A percentile compares a stretch with the other conserved stretches of the same genome.
These are phyloP conservation scores for Recurvirostra avosetta DNA, from an alignment of 2,113 vertebrate species.

Conservation along the genomic window DNA sequence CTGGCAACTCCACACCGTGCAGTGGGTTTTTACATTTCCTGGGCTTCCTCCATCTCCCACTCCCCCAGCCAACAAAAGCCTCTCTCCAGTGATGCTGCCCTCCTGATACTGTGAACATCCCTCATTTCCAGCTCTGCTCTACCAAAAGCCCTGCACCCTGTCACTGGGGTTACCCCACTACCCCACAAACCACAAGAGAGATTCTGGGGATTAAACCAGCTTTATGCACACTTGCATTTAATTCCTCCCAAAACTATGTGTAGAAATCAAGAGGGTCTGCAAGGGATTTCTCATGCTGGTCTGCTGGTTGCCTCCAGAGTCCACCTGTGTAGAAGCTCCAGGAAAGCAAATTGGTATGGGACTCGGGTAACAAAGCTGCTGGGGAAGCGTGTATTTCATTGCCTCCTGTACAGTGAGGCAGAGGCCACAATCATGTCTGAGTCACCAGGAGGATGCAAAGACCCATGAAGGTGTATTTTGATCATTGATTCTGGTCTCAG, in stretches of 20 bases:
- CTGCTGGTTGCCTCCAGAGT: background rate
- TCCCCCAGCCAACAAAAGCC: background rate
- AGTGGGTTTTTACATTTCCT: background rate
- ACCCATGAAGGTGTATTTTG: background rate
- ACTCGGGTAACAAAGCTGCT: background rate
- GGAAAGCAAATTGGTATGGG: background rate
- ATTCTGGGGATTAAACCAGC: background rate
- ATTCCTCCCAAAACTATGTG: background rate
- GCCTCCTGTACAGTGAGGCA: background rate
- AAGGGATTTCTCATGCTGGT: background rate
- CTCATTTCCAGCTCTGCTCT: background rate
- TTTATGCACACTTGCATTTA: background rate
- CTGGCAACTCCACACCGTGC: background rate
- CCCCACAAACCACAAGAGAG: background rate
- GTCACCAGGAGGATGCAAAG: background rate
- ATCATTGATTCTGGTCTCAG: background rate
- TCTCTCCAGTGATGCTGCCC: fast-evolving
- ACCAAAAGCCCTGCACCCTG: background rate
- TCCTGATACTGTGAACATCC: background rate
- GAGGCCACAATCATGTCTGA: background rate
- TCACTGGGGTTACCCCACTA: background rate
- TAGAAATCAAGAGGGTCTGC: background rate
- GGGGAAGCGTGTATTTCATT: background rate
- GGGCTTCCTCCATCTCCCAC: background rate
- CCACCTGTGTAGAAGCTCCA: background rate